A percentile compares a stretch with the other conserved stretches of the same genome.
Evolutionary conservation across 2,797 vertebrate species (phyloP).

Genomic region (Fringilla coelebs): DNA sequence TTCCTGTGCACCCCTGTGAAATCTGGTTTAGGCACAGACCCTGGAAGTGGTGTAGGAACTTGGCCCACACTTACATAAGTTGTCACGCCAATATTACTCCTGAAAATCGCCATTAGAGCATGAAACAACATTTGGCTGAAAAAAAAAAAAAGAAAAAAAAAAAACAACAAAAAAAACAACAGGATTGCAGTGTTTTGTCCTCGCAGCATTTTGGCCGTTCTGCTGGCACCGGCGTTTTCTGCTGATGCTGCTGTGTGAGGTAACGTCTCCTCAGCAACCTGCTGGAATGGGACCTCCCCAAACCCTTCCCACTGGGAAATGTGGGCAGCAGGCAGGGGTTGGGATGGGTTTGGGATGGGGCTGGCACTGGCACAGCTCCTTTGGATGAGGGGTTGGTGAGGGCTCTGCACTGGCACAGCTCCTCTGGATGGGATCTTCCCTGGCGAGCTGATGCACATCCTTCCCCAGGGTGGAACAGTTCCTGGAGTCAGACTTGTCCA

Average conservation of each 20-base stretch:
- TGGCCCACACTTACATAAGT: not conserved
- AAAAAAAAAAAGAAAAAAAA: not conserved
- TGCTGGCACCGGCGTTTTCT: not conserved
- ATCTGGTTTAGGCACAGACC: constrained; percentile 24
- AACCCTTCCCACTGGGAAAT: not conserved
- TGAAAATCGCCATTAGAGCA: constrained; percentile 70
- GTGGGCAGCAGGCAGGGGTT: not conserved
- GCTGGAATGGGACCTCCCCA: not conserved
- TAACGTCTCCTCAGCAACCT: constrained; percentile 37
- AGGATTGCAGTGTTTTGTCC: not conserved
- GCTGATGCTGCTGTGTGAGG: constrained; percentile 22
- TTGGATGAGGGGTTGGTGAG: not conserved
- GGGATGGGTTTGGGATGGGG: not conserved
- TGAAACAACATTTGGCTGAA: constrained; percentile 46
- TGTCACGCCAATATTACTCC: constrained; percentile 40
- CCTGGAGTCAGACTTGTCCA: not conserved
- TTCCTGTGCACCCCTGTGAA: not conserved
- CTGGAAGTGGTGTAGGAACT: not conserved
- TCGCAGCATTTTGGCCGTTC: not conserved
- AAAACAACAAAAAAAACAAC: not conserved
- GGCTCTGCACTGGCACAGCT: not conserved
- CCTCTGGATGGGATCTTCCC: not conserved
- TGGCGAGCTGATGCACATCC: not conserved
- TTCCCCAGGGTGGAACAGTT: not conserved
- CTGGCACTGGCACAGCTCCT: not conserved